Base-by-base conservation (phyloP, 2,113 vertebrate genomes). In the Romanogobio albipinnatus region DNA sequence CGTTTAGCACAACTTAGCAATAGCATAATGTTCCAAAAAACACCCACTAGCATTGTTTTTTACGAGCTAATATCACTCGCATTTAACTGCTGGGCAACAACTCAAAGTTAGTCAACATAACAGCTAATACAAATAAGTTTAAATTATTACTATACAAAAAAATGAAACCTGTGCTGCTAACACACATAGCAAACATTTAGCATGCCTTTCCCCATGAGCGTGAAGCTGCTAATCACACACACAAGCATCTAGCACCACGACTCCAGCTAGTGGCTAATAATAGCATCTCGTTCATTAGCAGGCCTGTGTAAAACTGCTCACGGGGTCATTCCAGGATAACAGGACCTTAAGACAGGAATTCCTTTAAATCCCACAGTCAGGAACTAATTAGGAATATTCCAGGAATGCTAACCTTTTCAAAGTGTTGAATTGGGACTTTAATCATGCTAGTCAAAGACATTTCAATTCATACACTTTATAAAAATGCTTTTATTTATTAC, bases 201-300 rank as follows among this genome's bases (percentile, higher is more conserved):
- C 43, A 29, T 79, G 15, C 14, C n/a, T 56, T 33, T 80, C 36
- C 58, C 53, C 22, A 0, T 29, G 17, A 43, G 7, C 15, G 10
- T 74, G 39, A 76, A 59, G 39, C 49, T 43, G 39, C 62, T 74
- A 22, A 74, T 76, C 73, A 9, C 64, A 22, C 43, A 82, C 66
- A 15, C 17, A 68, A 84, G 78, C 68, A 85, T 90, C 85, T 83
- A 71, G 59, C 84, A 62, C 85, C 79, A 84, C 58, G 2, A 58
- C 62, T 76, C 49, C 22, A 86, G 64, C 75, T 45, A 49, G 61
- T 1, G 49, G 84, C 87, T 90, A 90, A 90, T 81, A 88, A 88
- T 90, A 90, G 68, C 80, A 19, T 26, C 19, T 45, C 51, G 87
- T 89, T 91, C 84, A 91, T 91, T 90, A 89, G 17, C 89, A 70